Conservation (phyloP, 2,113 vertebrate species). For the Chaetops frenatus region DNA sequence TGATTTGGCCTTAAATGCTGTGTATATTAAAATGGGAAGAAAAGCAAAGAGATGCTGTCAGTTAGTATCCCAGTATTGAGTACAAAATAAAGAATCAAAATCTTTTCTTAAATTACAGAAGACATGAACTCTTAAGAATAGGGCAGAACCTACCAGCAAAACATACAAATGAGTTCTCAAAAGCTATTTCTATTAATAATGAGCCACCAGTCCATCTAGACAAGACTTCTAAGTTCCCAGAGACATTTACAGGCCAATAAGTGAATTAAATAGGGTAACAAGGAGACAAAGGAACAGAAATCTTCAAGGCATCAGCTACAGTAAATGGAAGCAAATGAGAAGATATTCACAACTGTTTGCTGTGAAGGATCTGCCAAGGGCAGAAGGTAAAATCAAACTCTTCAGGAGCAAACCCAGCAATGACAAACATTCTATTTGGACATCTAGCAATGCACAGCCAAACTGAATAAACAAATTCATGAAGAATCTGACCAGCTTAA, state of each 20-base stretch:
- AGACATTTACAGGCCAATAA: background rate
- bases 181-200: constrained; percentile 24
- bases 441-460: background rate
- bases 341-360: background rate
- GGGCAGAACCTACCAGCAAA: background rate
- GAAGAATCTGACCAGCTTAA: background rate
- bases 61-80: background rate
- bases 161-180: background rate
- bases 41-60: constrained; percentile 13
- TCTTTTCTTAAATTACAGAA: constrained; percentile 7
- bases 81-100: constrained; percentile 7
- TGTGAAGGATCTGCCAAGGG: background rate
- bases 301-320: background rate
- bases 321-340: background rate
- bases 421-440: background rate
- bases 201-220: background rate
- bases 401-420: background rate
- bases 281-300: background rate
- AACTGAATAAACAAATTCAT: background rate
- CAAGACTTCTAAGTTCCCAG: background rate
- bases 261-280: background rate
- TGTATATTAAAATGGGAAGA: background rate
- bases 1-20: background rate
- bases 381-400: background rate
- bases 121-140: background rate